These are phyloP conservation scores for Bettongia penicillata DNA, from an alignment of 2,113 vertebrate species.

Conservation along the genomic window DNA sequence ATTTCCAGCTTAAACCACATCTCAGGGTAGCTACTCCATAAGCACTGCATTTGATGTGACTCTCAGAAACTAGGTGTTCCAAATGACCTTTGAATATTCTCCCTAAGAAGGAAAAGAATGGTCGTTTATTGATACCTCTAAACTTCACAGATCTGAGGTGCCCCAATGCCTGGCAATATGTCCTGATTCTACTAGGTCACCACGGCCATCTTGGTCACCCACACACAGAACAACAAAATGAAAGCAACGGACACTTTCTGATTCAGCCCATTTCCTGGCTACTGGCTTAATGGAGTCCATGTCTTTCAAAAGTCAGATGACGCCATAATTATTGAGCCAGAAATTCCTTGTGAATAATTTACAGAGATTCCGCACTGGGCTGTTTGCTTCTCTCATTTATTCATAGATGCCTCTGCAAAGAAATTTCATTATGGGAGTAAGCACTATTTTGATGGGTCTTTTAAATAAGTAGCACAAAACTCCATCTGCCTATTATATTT, in stretches of 20 bases:
- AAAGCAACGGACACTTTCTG: not conserved
- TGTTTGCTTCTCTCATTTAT: not conserved
- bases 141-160: not conserved
- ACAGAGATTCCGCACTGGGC: not conserved
- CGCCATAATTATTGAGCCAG: constrained; percentile 43
- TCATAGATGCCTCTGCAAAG: not conserved
- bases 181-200: not conserved
- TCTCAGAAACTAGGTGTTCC: not conserved
- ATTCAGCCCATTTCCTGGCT: not conserved
- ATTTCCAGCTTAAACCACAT: not conserved
- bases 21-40: not conserved
- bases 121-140: not conserved
- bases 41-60: not conserved
- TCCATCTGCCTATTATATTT: not conserved
- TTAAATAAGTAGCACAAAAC: constrained; percentile 29
- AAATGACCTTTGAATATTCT: not conserved
- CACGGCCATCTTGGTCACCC: not conserved
- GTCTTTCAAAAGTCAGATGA: constrained; percentile 46
- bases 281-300: not conserved
- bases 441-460: not conserved
- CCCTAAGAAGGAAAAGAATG: not conserved
- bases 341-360: constrained; percentile 56
- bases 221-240: not conserved
- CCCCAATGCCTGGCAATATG: not conserved
- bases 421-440: not conserved